Conservation (phyloP, 2,888 invertebrate species). For the Brenthis daphne region DNA sequence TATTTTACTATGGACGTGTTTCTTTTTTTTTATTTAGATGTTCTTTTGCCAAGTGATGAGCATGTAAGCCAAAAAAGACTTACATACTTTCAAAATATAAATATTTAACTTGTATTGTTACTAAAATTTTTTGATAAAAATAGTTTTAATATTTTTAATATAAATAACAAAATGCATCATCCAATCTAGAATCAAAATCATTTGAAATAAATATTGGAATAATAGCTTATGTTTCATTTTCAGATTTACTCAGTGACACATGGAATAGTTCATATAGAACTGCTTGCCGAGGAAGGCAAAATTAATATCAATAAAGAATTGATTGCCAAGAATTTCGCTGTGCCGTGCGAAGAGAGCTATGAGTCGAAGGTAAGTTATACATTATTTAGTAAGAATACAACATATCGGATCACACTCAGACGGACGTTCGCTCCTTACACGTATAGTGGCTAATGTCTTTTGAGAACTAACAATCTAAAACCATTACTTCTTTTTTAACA, state of each 20-base stretch:
- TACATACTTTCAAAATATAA: neutral
- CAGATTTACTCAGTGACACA: conserved; percentile 90
- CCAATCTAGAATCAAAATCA: too few relatives aligned
- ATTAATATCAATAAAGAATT: conserved; percentile 85
- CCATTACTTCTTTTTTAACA: too few relatives aligned
- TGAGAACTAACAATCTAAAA: too few relatives aligned
- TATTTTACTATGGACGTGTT: neutral
- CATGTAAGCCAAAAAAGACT: neutral
- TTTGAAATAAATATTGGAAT: neutral
- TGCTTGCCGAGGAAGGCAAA: conserved; percentile 68
- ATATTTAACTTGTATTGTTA: too few relatives aligned
- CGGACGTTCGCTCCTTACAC: too few relatives aligned
- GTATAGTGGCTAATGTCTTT: too few relatives aligned
- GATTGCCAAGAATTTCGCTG: conserved; percentile 84
- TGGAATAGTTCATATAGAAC: conserved; percentile 85
- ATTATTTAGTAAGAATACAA: neutral
- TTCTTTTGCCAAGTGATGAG: too few relatives aligned
- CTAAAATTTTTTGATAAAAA: too few relatives aligned
- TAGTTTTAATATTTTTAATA: too few relatives aligned
- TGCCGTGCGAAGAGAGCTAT: conserved; percentile 87
- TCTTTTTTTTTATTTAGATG: neutral
- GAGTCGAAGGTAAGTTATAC: conserved; percentile 84
- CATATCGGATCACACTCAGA: too few relatives aligned
- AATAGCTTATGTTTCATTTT: neutral
- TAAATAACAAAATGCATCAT: too few relatives aligned